These are phyloP conservation scores for Hestina assimilis DNA, from an alignment of 1,140 invertebrate genomes.

Conservation along the genomic window DNA sequence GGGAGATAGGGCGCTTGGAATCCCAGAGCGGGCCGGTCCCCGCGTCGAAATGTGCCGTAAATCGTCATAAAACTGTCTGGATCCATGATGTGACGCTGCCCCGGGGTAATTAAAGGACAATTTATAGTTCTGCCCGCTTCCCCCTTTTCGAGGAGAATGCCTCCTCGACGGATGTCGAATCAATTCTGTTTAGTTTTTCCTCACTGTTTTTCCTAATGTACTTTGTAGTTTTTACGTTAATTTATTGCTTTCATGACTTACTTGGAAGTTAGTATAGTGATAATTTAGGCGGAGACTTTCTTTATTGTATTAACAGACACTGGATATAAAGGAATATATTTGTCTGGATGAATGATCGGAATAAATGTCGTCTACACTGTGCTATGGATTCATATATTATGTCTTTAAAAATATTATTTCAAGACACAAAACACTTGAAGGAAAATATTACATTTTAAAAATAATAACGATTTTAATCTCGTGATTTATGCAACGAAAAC, in stretches of 20 bases:
- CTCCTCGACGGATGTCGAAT: conserved; percentile 55
- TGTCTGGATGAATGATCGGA: too few species aligned
- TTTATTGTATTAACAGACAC: not conserved
- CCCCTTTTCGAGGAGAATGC: conserved; percentile 51
- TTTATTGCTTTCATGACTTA: conserved; percentile 2
- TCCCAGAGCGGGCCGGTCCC: conserved; percentile 73
- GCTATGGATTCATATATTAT: too few species aligned
- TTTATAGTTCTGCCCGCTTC: conserved; percentile 79
- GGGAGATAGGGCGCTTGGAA: conserved; percentile 46
- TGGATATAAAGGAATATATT: too few species aligned
- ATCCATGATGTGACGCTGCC: conserved; percentile 83
- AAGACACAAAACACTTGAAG: too few species aligned
- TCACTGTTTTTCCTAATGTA: conserved; percentile 35
- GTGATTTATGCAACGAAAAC: too few species aligned
- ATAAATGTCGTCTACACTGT: too few species aligned
- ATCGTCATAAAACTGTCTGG: conserved; percentile 85
- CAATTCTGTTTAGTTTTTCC: conserved; percentile 52
- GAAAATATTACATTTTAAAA: too few species aligned
- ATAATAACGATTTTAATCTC: too few species aligned
- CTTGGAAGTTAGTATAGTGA: not conserved
- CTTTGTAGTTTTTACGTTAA: conserved; percentile 20
- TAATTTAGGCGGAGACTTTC: not conserved
- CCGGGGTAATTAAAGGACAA: conserved; percentile 83
- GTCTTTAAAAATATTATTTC: too few species aligned
- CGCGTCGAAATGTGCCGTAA: conserved; percentile 82